A percentile compares a stretch with the other conserved stretches of the same genome.
phyloP scores from a whole-genome alignment of 2,797 vertebrate genomes.

The Allobates femoralis region DNA sequence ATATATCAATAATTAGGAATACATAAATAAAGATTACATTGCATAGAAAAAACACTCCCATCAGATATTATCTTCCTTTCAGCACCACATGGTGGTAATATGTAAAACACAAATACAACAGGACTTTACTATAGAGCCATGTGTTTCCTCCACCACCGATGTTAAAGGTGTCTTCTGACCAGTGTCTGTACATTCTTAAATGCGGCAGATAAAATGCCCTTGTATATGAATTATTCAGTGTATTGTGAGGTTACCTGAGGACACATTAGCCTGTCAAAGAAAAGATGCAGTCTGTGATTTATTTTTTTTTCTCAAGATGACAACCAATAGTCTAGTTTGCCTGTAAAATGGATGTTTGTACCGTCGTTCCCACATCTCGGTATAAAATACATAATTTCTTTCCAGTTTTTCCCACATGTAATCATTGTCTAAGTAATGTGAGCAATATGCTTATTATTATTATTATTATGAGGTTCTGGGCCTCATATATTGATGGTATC shows the following conservation, averaged over 20 bases:
- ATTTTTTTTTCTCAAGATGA: not conserved
- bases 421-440: not conserved
- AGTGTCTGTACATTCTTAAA: conserved; percentile 1
- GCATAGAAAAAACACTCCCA: not conserved
- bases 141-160: not conserved
- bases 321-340: conserved; percentile 11
- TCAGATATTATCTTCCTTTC: not conserved
- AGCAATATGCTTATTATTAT: not conserved
- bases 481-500: not conserved
- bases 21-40: not conserved
- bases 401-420: not conserved
- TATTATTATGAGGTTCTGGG: not conserved
- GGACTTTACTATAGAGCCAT: not conserved
- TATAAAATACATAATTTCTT: not conserved
- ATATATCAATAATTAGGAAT: not conserved
- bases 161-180: not conserved
- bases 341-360: conserved; percentile 5
- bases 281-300: conserved; percentile 3
- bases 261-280: conserved; percentile 38
- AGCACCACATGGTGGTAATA: too few relatives aligned
- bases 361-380: not conserved
- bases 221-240: conserved; percentile 48
- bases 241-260: conserved; percentile 42
- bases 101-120: not conserved
- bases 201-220: conserved; percentile 37